phyloP scores from a whole-genome alignment of 2,797 vertebrate species.

The Petrocephalus sullivani region DNA sequence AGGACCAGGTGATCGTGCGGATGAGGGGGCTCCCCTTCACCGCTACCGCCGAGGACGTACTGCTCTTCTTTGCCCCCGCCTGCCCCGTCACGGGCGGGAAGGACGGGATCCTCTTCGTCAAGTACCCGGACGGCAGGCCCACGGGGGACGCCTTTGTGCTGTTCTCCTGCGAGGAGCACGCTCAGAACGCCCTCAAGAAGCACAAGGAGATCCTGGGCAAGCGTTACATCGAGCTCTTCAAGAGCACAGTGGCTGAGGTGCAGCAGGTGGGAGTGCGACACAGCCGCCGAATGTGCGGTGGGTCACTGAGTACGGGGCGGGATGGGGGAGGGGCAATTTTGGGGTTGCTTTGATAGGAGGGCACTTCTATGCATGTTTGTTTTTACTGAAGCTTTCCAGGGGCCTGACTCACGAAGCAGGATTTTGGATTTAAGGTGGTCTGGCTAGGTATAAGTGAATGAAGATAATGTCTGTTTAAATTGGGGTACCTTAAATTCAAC shows the following conservation, averaged over 20 bases:
- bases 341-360: not conserved
- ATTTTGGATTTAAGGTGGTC: not conserved
- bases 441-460: not conserved
- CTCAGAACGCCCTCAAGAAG: slow-evolving; percentile 87
- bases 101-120: slow-evolving; percentile 89
- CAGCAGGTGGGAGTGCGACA: slow-evolving; percentile 75
- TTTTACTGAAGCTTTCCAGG: not conserved
- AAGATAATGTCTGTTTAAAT: not conserved
- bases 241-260: slow-evolving; percentile 93
- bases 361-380: not conserved
- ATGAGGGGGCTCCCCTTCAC: slow-evolving; percentile 95
- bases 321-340: not conserved
- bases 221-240: slow-evolving; percentile 94
- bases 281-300: not conserved
- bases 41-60: slow-evolving; percentile 81
- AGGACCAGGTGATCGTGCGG: slow-evolving; percentile 89
- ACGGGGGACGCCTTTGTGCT: slow-evolving; percentile 94
- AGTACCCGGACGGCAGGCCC: slow-evolving; percentile 89
- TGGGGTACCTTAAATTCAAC: not conserved
- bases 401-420: not conserved
- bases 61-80: slow-evolving; percentile 75
- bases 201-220: slow-evolving; percentile 95
- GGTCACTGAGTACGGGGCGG: not conserved
- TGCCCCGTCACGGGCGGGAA: slow-evolving; percentile 79
- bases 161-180: slow-evolving; percentile 88